Base-by-base conservation (phyloP, 2,888 invertebrate species). In the Encarsia formosa region DNA sequence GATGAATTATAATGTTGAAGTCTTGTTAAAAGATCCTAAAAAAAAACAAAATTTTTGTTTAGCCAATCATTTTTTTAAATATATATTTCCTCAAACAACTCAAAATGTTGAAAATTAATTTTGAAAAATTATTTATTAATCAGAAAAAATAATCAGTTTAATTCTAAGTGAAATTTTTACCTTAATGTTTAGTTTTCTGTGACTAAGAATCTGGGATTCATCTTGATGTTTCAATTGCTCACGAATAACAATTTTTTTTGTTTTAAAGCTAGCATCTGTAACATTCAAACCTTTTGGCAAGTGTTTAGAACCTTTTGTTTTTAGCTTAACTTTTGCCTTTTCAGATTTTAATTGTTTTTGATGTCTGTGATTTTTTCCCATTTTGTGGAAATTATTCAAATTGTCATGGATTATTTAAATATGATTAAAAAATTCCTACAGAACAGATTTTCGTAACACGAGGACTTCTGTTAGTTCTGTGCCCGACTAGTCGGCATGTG, bases 281-380 rank as follows among this genome's bases (percentile, higher is more conserved):
- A 91, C 84, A 80, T 95, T 96, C 45, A 86, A 82, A 6, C 91
- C 91, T 77, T 91, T 94, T 0, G 89, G 88, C 45, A 95, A 73
- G 31, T 69, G 62, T 20, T 70, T 73, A 1, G 54, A 8, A 70
- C 86, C 83, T 72, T 87, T 83, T 52, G 87, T 86, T 75, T 93
- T 95, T 26, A 95, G 73, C 71, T 95, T 92, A 0, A 89, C 86
- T 79, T 95, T 96, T 0, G 89, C 83, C 68, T 91, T 94, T 71
- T 95, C 94, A 0, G 86, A 81, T 62, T 88, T 88, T 4, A 89
- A 74, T 63, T 85, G 81, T 66, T 89, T 91, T 67, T 87, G 85
- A 66, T 88, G 86, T 20, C 81, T 74, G 45, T 77, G 74, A 64
- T 77, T 78, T 65, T 79, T 81, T 2, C 77, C 78, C 81, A 82